Base-by-base conservation (phyloP, 2,113 vertebrate species). In the Ctenomys sociabilis region DNA sequence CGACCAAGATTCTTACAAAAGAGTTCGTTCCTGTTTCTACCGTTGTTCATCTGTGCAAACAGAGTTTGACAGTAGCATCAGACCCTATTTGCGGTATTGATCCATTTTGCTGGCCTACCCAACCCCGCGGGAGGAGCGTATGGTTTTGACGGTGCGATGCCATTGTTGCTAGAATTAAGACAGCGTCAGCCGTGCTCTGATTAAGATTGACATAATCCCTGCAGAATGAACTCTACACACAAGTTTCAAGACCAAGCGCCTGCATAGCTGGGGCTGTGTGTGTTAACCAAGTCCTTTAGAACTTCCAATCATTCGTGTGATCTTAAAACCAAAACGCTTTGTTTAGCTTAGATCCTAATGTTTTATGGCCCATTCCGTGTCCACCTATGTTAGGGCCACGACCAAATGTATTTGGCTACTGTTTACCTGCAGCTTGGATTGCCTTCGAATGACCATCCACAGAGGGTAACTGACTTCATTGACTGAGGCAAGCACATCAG, bases 221-320 rank as follows among this genome's bases (percentile, higher is more conserved):
- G 66, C 80, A 61, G 88, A 91, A 11, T 80, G 91, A 92, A 80
- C 96, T 80, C 91, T 92, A 17, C 81, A 95, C 83, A 84, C 19
- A 68, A 7, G 96, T 95, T 81, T 92, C 59, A 78, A 95, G 82
- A 70, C 85, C 30, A 75, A 97, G 43, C 24, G 7, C 68, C 91
- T 91, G 77, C 54, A 94, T 86, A 90, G 84, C 93, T 90, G 80
- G 66, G 88, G 73, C 94, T 75, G 32, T 80, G 61, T 3, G 30
- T 88, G 49, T 95, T 97, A 97, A 92, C 93, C 95, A 66, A 95
- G 85, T 70, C 83, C 96, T 92, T 97, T 92, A 95, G 97, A 97
- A 72, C 57, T 77, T 84, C 37, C 45, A 82, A n/a, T 95, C 88
- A 68, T 96, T 94, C 97, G 82, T 52, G 32, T 13, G 78, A 90